Conservation (phyloP, 2,888 invertebrate species). For the Reticulitermes lucifugus region DNA sequence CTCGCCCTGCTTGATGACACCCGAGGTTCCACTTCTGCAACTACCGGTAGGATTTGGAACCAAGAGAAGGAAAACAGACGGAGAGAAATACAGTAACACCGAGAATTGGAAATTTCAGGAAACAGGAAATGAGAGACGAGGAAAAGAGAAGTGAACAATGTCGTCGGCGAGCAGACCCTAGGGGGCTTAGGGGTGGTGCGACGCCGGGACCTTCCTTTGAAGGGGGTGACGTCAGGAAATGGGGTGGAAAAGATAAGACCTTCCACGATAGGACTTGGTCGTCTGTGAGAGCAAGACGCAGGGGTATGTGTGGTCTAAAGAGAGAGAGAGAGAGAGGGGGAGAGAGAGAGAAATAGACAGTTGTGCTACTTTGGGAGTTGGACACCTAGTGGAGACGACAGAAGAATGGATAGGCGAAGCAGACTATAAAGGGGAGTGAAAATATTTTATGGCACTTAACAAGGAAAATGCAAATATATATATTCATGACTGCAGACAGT, state of each 20-base stretch:
- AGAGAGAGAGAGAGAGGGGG: not conserved
- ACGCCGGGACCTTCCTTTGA: not conserved
- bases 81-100: not conserved
- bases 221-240: conserved; percentile 16
- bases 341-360: too few relatives aligned
- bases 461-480: not conserved
- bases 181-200: not conserved
- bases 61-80: not conserved
- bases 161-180: not conserved
- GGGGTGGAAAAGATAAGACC: conserved; percentile 32
- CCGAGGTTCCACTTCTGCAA: not conserved
- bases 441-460: not conserved
- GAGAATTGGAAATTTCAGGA: not conserved
- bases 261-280: not conserved
- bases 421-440: not conserved
- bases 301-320: not conserved
- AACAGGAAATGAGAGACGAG: not conserved
- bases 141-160: not conserved
- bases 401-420: not conserved
- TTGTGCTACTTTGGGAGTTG: not conserved
- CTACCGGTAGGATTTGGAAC: not conserved
- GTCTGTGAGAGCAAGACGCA: not conserved
- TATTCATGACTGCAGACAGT: too few relatives aligned
- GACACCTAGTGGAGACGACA: not conserved
- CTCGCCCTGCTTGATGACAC: not conserved